Evolutionary conservation across 2,797 vertebrate genomes (phyloP).

Genomic region (Euthynnus affinis): DNA sequence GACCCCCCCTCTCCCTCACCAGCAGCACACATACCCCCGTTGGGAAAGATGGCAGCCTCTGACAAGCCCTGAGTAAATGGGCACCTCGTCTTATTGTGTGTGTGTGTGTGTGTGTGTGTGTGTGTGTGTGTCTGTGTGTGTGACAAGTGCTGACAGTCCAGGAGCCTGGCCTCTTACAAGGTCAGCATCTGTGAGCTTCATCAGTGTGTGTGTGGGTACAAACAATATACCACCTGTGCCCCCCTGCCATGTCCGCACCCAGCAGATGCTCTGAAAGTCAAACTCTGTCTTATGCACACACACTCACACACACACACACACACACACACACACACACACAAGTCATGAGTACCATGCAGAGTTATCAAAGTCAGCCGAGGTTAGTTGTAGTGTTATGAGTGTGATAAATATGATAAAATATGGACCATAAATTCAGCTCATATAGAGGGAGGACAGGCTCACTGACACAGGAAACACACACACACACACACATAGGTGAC

Average conservation of each 20-base stretch:
- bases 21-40: constrained; percentile 65
- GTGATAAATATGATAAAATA: constrained; percentile 76
- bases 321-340: constrained; percentile 43
- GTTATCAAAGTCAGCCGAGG: constrained; percentile 83
- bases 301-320: constrained; percentile 46
- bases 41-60: constrained; percentile 71
- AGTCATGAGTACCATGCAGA: constrained; percentile 67
- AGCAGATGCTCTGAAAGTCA: constrained; percentile 86
- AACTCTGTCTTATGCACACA: constrained; percentile 47
- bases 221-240: constrained; percentile 84
- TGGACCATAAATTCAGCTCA: constrained; percentile 65
- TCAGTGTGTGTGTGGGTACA: constrained; percentile 58
- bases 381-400: constrained; percentile 71
- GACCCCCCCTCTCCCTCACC: constrained; percentile 42
- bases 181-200: constrained; percentile 80
- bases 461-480: constrained; percentile 8
- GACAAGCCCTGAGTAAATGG: constrained; percentile 74
- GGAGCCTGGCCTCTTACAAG: constrained; percentile 80
- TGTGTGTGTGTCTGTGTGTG: constrained; percentile 47
- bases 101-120: constrained; percentile 45
- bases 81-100: constrained; percentile 52
- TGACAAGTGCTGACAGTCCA: constrained; percentile 80
- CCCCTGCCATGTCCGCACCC: constrained; percentile 79
- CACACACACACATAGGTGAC: neutral
- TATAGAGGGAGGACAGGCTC: constrained; percentile 34